These are phyloP conservation scores for Torymus texanus DNA, from an alignment of 2,888 invertebrate species.

Conservation along the genomic window DNA sequence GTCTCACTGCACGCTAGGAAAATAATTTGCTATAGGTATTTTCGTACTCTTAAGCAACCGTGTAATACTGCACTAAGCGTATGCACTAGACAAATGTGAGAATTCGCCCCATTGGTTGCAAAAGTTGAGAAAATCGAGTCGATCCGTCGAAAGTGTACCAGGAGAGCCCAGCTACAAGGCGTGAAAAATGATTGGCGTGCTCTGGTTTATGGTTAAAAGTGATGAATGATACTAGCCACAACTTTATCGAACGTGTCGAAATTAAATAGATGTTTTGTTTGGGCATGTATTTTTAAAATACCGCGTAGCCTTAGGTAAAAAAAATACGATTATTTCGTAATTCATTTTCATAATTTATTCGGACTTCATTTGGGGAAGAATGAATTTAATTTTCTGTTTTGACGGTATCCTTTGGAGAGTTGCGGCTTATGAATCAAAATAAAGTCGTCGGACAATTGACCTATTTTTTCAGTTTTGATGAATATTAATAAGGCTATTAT, in stretches of 20 bases:
- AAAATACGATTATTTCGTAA: no score
- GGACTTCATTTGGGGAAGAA: no score
- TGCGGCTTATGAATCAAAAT: not conserved
- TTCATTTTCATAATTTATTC: not conserved
- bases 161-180: not conserved
- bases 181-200: constrained; percentile 9
- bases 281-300: no score
- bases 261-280: constrained; percentile 20
- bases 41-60: not conserved
- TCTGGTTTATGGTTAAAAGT: not conserved
- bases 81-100: not conserved
- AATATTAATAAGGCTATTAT: not conserved
- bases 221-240: constrained; percentile 17
- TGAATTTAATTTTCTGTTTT: no score
- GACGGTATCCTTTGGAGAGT: no score
- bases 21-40: constrained; percentile 7
- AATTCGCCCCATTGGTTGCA: not conserved
- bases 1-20: not conserved
- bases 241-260: constrained; percentile 8
- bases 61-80: constrained; percentile 21
- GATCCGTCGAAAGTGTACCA: constrained; percentile 19
- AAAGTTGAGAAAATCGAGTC: not conserved
- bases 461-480: not conserved
- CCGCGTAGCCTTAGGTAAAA: no score
- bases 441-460: not conserved